Conservation (phyloP, 2,797 vertebrate genomes). For the Tapirus indicus region DNA sequence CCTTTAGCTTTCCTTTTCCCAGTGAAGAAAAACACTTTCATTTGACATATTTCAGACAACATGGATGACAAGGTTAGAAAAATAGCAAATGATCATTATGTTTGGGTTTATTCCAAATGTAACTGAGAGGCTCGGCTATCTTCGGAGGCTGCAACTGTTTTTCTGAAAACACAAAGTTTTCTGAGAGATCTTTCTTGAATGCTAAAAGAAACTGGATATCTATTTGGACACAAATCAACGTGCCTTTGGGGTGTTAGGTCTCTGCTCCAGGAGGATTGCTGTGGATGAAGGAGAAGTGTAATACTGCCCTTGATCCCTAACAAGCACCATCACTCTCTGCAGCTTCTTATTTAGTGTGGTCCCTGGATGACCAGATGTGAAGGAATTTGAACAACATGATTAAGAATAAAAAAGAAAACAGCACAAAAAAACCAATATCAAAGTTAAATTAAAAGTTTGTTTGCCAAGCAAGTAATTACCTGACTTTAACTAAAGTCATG, state of each 20-base stretch:
- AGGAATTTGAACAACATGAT: slow-evolving; percentile 73
- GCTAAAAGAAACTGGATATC: slow-evolving; percentile 66
- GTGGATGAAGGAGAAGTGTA: slow-evolving; percentile 50
- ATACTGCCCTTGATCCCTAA: slow-evolving; percentile 66
- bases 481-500: slow-evolving; percentile 80
- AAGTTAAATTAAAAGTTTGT: slow-evolving; percentile 69
- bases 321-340: slow-evolving; percentile 83
- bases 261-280: slow-evolving; percentile 57
- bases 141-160: slow-evolving; percentile 70
- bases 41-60: slow-evolving; percentile 81
- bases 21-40: slow-evolving; percentile 89
- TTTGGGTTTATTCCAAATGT: slow-evolving; percentile 53
- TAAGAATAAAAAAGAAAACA: neutral
- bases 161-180: slow-evolving; percentile 69
- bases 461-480: slow-evolving; percentile 75
- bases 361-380: slow-evolving; percentile 61
- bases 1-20: slow-evolving; percentile 81
- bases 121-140: slow-evolving; percentile 49
- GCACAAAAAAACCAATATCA: slow-evolving; percentile 35
- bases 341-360: slow-evolving; percentile 82
- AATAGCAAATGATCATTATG: slow-evolving; percentile 71
- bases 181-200: slow-evolving; percentile 63
- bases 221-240: slow-evolving; percentile 49
- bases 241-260: slow-evolving; percentile 37
- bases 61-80: slow-evolving; percentile 77